These are phyloP conservation scores for Blastobasis lacticolella DNA, from an alignment of 2,888 invertebrate species.

Conservation along the genomic window DNA sequence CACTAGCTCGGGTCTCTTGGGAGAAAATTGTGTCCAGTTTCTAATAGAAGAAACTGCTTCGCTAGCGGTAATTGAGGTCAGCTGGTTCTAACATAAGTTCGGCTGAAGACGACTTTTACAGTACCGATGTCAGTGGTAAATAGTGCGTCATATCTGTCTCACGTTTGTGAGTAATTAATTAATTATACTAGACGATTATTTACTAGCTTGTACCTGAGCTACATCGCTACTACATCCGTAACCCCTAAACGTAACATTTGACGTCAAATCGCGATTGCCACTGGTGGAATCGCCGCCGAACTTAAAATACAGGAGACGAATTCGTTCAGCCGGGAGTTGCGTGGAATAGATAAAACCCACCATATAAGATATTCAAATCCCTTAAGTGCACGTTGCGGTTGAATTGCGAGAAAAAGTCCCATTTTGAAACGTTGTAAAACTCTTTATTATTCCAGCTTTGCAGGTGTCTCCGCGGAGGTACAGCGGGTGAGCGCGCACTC, in stretches of 20 bases:
- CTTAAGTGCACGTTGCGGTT: slow-evolving; percentile 72
- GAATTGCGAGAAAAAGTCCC: slow-evolving; percentile 70
- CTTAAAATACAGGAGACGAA: slow-evolving; percentile 48
- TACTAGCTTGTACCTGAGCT: too few species aligned
- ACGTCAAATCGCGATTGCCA: slow-evolving; percentile 14
- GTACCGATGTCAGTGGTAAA: too few species aligned
- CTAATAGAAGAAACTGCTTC: too few species aligned
- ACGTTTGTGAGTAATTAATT: too few species aligned
- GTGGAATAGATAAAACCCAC: slow-evolving; percentile 62
- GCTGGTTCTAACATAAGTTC: too few species aligned
- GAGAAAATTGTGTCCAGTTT: too few species aligned
- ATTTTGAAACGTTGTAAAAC: slow-evolving; percentile 69
- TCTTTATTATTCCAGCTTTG: slow-evolving; percentile 69
- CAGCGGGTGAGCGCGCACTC: slow-evolving; percentile 42
- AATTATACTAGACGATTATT: too few species aligned
- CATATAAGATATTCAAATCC: slow-evolving; percentile 73
- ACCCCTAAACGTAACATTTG: slow-evolving; percentile 3
- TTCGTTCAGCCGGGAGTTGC: slow-evolving; percentile 47
- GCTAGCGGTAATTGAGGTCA: too few species aligned
- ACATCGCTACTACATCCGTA: too few species aligned
- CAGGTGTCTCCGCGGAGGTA: slow-evolving; percentile 64
- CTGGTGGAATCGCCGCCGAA: slow-evolving; percentile 47
- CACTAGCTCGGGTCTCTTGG: too few species aligned
- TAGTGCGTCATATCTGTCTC: too few species aligned
- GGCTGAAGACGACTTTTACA: too few species aligned